Conservation (phyloP, 2,797 vertebrate species). For the Notolepis coatsorum region DNA sequence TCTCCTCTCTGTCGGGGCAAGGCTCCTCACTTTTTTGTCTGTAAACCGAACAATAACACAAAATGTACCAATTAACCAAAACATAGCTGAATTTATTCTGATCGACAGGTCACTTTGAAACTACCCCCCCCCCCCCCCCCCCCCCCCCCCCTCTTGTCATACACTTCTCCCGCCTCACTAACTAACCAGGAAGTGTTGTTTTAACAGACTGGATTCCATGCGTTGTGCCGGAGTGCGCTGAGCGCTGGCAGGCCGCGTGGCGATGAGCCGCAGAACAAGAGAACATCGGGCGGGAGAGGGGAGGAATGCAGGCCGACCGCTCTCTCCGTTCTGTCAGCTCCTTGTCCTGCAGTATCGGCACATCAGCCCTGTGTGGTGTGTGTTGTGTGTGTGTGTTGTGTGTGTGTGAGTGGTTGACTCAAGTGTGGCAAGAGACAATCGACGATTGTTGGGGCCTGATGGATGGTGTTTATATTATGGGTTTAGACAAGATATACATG, state of each 20-base stretch:
- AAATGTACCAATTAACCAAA: conserved; percentile 28
- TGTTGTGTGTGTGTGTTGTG: conserved; percentile 24
- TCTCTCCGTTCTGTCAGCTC: conserved; percentile 60
- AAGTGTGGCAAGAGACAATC: neutral
- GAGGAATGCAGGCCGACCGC: conserved; percentile 71
- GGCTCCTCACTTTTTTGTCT: conserved; percentile 35
- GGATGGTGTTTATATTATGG: neutral
- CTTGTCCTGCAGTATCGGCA: conserved; percentile 55
- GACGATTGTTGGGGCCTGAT: neutral
- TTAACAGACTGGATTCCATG: conserved; percentile 63
- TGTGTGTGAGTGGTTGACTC: neutral
- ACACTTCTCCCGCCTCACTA: neutral
- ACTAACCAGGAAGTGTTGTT: conserved; percentile 61
- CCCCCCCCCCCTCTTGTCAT: neutral
- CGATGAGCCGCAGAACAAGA: conserved; percentile 17
- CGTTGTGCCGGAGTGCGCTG: conserved; percentile 55
- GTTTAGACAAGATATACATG: conserved; percentile 9
- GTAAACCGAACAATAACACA: conserved; percentile 33
- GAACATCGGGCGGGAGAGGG: conserved; percentile 39
- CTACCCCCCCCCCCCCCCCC: neutral
- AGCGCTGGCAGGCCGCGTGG: conserved; percentile 44
- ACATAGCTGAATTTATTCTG: neutral
- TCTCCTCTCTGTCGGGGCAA: conserved; percentile 3
- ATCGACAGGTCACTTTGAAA: neutral
- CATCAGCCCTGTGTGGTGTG: conserved; percentile 26